Percentiles rank a stretch among this genome's conserved stretches.
phyloP scores from a whole-genome alignment of 2,113 vertebrate genomes.

The Ceyx margarethae region DNA sequence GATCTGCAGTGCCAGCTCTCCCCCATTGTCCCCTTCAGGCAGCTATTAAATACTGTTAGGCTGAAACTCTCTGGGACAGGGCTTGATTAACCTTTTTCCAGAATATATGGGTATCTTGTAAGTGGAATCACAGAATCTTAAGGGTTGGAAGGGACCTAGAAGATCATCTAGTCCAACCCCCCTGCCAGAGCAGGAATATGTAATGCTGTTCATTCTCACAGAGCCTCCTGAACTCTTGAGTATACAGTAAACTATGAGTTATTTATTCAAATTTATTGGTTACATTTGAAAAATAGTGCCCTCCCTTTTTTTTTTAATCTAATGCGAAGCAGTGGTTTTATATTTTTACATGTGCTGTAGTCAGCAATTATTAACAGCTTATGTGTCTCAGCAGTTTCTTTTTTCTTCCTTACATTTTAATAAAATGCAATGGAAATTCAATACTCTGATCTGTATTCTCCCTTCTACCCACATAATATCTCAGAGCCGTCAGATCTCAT shows the following conservation, averaged over 20 bases:
- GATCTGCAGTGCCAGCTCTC: background rate
- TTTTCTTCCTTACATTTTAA: background rate
- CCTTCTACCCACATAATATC: background rate
- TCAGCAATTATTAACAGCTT: background rate
- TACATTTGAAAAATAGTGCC: background rate
- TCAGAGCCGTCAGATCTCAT: slow-evolving; percentile 23
- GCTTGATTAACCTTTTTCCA: background rate
- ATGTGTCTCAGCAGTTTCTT: background rate
- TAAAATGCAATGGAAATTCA: slow-evolving; percentile 9
- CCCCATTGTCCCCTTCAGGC: background rate
- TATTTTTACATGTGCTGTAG: background rate
- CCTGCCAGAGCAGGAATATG: background rate
- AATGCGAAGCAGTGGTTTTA: background rate
- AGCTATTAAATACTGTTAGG: background rate
- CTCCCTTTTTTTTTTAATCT: background rate
- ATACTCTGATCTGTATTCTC: background rate
- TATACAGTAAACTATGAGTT: background rate
- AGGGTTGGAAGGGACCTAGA: no score
- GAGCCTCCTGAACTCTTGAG: background rate
- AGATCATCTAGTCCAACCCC: no score
- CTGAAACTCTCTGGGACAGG: background rate
- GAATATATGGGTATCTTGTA: background rate
- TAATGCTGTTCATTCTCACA: background rate
- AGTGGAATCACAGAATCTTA: background rate
- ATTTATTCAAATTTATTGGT: background rate